A percentile compares a stretch with the other conserved stretches of the same genome.
Conservation (phyloP, 1,140 invertebrate genomes). For the Colletes latitarsis region DNA sequence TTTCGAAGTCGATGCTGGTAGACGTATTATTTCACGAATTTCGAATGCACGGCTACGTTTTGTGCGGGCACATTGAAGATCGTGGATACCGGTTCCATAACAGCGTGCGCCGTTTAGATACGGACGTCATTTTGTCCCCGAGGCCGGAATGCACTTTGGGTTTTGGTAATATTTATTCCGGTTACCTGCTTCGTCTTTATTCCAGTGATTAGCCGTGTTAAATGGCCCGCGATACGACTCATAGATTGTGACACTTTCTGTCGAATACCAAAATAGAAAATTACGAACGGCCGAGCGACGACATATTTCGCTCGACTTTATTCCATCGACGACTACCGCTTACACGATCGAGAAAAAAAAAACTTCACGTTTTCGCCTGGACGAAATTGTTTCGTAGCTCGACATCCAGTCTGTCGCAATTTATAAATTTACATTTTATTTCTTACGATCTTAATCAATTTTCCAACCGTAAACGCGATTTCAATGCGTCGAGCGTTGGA, state of each 20-base stretch:
- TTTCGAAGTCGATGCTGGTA: conserved; percentile 59
- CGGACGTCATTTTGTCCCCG: conserved; percentile 58
- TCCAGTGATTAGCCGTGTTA: conserved; percentile 52
- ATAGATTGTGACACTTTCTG: conserved; percentile 24
- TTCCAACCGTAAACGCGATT: no score
- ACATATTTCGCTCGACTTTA: conserved; percentile 16
- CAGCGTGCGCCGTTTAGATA: conserved; percentile 58
- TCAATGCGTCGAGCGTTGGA: no score
- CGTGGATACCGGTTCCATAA: conserved; percentile 55
- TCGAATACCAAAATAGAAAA: conserved; percentile 26
- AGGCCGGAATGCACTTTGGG: conserved; percentile 56
- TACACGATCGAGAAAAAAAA: conserved; percentile 5
- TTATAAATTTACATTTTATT: no score
- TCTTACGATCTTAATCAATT: no score
- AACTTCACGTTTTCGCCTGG: background rate
- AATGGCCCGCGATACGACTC: conserved; percentile 48
- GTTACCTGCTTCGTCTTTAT: conserved; percentile 58
- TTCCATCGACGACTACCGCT: background rate
- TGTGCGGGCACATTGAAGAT: conserved; percentile 57
- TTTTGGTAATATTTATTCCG: conserved; percentile 55
- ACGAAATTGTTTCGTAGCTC: background rate
- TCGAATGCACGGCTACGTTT: conserved; percentile 50
- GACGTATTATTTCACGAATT: conserved; percentile 62
- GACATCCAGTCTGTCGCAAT: no score
- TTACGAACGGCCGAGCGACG: background rate